Evolutionary conservation across 2,888 invertebrate species (phyloP), one percentile per base, ranked within the genome.

Genomic region (Macaria liturata): DNA sequence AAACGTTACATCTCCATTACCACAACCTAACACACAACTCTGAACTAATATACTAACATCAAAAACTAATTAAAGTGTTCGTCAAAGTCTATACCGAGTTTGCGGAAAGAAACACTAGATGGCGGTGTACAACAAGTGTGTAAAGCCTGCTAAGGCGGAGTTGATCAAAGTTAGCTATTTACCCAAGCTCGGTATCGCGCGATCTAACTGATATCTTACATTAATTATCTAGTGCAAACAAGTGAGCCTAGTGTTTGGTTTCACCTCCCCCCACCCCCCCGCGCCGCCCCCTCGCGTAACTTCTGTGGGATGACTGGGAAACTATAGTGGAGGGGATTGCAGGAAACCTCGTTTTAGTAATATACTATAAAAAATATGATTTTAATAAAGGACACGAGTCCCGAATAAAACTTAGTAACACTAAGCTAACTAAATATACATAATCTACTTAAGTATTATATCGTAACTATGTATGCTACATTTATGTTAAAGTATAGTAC

Each of bases 181-280:
- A 49, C 49, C 40, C 46, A 57, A 58, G 62, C 32, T 57, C 47
- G 30, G 55, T 57, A 54, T 47, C 59, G 61, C 57, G 54, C 57
- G 52, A 53, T 53, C 53, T 54, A 8, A 48, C 59, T 59, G 67
- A 69, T 67, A 63, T 64, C 64, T 70, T 69, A 74, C 72, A 69
- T 78, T 83, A 81, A 83, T 82, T 83, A 83, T 78, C 73, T 70
- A 70, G 69, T 57, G 67, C 75, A 80, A 83, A 83, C 80, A 80
- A 72, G 72, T 50, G 54, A 56, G 54, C 72, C 71, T 70, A 65
- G 69, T 69, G 69, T 71, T 68, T 64, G 71, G 62, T 60, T 72
- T 66, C 61, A 57, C 34, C 61, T 44, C 53, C 54, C 7, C 8
- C 54, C 37, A 39, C 45, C 42, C 37, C 37, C 0, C 31, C 54